These are phyloP conservation scores for Pyrrhosoma nymphula DNA, from an alignment of 2,888 invertebrate species.

Conservation along the genomic window DNA sequence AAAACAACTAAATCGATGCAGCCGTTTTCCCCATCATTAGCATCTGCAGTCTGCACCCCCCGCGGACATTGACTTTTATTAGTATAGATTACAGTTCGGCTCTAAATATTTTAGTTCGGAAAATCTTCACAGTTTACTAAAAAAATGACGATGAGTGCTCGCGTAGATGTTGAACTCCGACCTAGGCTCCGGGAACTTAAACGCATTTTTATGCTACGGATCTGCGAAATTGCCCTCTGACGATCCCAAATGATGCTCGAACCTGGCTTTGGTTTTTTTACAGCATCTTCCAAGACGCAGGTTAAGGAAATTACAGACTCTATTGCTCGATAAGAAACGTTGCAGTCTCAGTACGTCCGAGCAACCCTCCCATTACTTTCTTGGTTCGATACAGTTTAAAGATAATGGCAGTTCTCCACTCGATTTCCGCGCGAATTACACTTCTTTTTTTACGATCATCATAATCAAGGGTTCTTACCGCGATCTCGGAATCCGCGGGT, in stretches of 20 bases:
- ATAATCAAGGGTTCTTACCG: neutral
- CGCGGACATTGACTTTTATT: too few species aligned
- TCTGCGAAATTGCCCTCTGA: neutral
- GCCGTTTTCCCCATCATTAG: too few species aligned
- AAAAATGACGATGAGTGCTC: neutral
- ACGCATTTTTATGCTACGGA: neutral
- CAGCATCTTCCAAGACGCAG: neutral
- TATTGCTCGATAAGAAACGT: neutral
- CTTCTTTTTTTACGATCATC: neutral
- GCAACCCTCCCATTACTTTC: neutral
- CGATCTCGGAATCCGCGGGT: conserved; percentile 19
- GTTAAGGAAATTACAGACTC: conserved; percentile 38
- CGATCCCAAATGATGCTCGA: neutral
- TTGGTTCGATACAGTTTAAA: conserved; percentile 38
- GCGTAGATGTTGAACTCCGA: neutral
- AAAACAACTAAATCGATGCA: too few species aligned
- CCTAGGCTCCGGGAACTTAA: neutral
- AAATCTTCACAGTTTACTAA: neutral
- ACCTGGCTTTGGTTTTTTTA: neutral
- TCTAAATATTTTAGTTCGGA: too few species aligned
- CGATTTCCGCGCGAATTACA: conserved; percentile 23
- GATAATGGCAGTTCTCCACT: conserved; percentile 30
- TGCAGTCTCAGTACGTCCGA: neutral
- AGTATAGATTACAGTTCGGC: too few species aligned
- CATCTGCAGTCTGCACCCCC: too few species aligned